Percentiles rank a stretch among this genome's conserved stretches.
Evolutionary conservation across 2,888 invertebrate genomes (phyloP).

Genomic region (Lithosia quadra): DNA sequence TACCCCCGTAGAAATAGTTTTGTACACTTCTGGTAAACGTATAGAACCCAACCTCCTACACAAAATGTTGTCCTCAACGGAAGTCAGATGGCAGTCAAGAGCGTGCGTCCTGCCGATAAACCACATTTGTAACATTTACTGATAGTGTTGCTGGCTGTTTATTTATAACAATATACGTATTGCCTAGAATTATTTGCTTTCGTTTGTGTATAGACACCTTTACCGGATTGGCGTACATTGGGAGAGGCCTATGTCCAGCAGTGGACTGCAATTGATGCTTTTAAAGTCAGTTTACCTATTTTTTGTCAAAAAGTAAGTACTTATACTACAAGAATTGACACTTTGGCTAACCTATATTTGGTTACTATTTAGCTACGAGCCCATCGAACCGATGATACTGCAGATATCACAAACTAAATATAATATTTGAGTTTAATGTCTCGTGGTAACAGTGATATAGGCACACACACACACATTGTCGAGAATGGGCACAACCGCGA

Average conservation of each 20-base stretch:
- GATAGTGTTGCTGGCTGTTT: constrained; percentile 37
- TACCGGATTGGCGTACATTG: too few species aligned
- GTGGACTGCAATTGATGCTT: too few species aligned
- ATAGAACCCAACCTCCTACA: background rate
- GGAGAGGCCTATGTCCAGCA: too few species aligned
- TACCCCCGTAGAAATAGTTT: background rate
- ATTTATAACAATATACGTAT: constrained; percentile 31
- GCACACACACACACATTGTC: constrained; percentile 8
- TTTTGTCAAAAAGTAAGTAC: too few species aligned
- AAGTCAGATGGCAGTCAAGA: constrained; percentile 58
- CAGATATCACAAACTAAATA: too few species aligned
- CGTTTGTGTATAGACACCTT: background rate
- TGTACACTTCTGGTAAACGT: background rate
- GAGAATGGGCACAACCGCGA: constrained; percentile 32
- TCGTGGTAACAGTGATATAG: background rate
- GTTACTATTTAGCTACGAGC: too few species aligned
- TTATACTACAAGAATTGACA: too few species aligned
- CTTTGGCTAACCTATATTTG: too few species aligned
- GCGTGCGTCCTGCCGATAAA: constrained; percentile 69
- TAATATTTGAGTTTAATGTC: background rate
- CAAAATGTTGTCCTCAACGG: constrained; percentile 56
- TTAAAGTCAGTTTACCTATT: too few species aligned
- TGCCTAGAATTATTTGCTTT: background rate
- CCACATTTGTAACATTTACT: constrained; percentile 44
- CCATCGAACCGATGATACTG: too few species aligned